phyloP scores from a whole-genome alignment of 2,113 vertebrate genomes.

The Zosterops lateralis region DNA sequence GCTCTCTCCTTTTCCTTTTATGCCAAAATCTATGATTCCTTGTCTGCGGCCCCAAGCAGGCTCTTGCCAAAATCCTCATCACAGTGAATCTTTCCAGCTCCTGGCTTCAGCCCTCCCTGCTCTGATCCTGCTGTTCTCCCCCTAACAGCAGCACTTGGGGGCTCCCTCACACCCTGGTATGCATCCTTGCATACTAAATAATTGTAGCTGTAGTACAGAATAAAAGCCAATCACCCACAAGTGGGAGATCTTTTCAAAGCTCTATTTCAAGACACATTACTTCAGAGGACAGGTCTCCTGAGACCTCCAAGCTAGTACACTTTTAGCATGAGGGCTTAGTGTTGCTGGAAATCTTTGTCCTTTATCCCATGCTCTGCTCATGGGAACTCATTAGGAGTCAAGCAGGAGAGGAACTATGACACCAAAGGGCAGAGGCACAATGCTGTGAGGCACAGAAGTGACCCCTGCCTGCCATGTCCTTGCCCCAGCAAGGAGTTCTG shows the following conservation, averaged over 20 bases:
- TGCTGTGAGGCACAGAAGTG: not conserved
- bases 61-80: not conserved
- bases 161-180: not conserved
- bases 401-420: not conserved
- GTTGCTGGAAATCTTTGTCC: not conserved
- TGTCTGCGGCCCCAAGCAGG: not conserved
- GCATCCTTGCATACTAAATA: not conserved
- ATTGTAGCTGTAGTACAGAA: not conserved
- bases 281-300: not conserved
- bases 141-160: not conserved
- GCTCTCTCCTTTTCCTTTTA: not conserved
- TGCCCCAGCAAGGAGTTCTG: not conserved
- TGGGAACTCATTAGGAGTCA: not conserved
- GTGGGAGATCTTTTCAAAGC: not conserved
- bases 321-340: accelerated
- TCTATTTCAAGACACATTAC: not conserved
- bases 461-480: not conserved
- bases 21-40: not conserved
- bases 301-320: not conserved
- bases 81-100: accelerated
- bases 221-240: accelerated
- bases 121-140: accelerated
- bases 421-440: not conserved
- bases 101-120: not conserved
- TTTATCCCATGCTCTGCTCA: not conserved